Evolutionary conservation across 2,113 vertebrate genomes (phyloP).

Genomic region (Lethenteron camtschaticum): DNA sequence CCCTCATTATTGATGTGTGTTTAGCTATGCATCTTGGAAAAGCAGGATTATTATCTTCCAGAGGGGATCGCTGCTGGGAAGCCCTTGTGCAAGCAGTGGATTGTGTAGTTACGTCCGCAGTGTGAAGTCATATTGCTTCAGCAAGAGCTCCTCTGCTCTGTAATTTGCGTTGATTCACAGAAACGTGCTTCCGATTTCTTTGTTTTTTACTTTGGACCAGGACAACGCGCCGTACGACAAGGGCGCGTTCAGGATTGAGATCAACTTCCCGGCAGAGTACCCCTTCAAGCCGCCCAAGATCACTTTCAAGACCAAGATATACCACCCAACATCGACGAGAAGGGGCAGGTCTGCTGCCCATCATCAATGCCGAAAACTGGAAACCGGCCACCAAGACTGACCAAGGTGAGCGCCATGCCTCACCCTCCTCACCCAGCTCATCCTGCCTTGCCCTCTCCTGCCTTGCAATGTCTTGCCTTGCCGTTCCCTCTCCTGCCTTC

Average conservation of each 20-base stretch:
- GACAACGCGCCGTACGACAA: conserved; percentile 16
- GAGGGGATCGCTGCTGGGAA: too few species aligned
- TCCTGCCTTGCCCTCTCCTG: background rate
- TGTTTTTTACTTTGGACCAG: conserved; percentile 12
- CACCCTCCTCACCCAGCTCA: background rate
- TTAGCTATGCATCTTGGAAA: too few species aligned
- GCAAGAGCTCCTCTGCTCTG: too few species aligned
- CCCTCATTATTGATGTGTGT: too few species aligned
- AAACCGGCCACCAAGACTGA: conserved; percentile 2
- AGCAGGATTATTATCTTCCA: too few species aligned
- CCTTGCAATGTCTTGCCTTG: too few species aligned
- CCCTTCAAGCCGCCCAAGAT: conserved; percentile 16
- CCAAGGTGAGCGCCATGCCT: conserved; percentile 17
- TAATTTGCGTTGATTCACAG: too few species aligned
- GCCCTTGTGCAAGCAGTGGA: background rate
- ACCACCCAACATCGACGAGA: conserved; percentile 18
- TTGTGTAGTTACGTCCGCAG: background rate
- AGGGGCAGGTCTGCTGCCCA: conserved; percentile 21
- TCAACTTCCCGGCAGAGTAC: conserved; percentile 17
- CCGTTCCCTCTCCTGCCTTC: background rate
- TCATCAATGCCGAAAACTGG: conserved; percentile 16
- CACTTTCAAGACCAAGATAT: conserved; percentile 23
- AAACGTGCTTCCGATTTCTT: background rate
- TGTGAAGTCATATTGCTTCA: background rate
- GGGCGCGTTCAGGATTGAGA: conserved; percentile 19